Base-by-base conservation (phyloP, 2,113 vertebrate species). In the Corythornis vintsioides region DNA sequence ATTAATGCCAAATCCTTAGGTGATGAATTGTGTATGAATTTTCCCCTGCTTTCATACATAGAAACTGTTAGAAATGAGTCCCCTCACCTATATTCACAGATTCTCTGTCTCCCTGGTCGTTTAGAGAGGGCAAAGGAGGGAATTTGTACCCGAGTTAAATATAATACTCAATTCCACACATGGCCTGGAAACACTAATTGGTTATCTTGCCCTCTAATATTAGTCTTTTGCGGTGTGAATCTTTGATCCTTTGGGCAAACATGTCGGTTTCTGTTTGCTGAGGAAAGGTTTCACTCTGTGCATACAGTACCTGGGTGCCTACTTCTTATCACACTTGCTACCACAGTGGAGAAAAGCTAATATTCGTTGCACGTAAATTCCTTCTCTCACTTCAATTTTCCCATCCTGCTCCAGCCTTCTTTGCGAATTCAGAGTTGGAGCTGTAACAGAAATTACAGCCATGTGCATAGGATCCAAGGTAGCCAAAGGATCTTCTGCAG, bases 181-280 rank as follows among this genome's bases (percentile, higher is more conserved):
- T 78, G 92, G 76, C 33, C 75, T 77, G 88, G 87, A 67, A 89
- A 69, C 71, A 88, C 69, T 90, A 85, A 91, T 93, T 89, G 63
- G 87, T 97, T 86, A 80, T 90, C 79, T 89, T 95, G 92, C 89
- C 61, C 84, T 95, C 81, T 78, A 94, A 91, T 92, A 45, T 80
- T 88, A 89, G 92, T 80, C 95, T 94, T 95, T 96, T 94, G 71
- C 45, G 76, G 86, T 59, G 47, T 69, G 72, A 38, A 56, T 78
- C 71, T 90, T 92, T 96, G 95, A 95, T 94, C 92, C 91, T 94
- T 93, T 94, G 67, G 89, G 91, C 92, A 96, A 96, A 96, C 85
- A 93, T 95, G 95, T 93, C 91, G 88, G 91, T 90, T 93, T 96
- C 93, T 94, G 93, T 95, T 94, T 94, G 93, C 86, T 73, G 31